phyloP scores from a whole-genome alignment of 1,140 invertebrate genomes.

The Cydia splendana region DNA sequence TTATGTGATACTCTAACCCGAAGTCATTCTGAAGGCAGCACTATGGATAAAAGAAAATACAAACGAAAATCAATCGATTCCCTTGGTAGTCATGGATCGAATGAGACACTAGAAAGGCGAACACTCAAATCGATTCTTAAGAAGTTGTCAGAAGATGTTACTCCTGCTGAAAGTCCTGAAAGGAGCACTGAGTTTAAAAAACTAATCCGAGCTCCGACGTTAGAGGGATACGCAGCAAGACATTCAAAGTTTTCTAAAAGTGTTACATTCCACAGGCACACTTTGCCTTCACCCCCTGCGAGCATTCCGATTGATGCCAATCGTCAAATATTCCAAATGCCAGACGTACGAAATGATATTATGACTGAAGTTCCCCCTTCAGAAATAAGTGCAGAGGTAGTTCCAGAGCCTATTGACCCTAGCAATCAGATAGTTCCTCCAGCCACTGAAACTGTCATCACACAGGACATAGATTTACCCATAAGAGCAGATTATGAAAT shows the following conservation, averaged over 20 bases:
- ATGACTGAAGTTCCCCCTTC: conserved; percentile 45
- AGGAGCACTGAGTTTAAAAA: conserved; percentile 81
- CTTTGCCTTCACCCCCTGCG: conserved; percentile 87
- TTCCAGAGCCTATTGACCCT: conserved; percentile 37
- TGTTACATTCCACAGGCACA: conserved; percentile 92
- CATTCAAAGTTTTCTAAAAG: conserved; percentile 93
- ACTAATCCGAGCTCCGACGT: conserved; percentile 88
- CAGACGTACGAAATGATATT: conserved; percentile 45
- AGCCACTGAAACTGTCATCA: conserved; percentile 38
- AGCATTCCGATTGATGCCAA: conserved; percentile 72
- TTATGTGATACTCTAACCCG: conserved; percentile 82
- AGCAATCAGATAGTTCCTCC: conserved; percentile 49
- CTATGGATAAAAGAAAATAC: conserved; percentile 78
- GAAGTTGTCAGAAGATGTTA: conserved; percentile 85
- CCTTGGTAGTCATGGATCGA: conserved; percentile 85
- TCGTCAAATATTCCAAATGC: conserved; percentile 61
- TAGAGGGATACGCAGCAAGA: conserved; percentile 92
- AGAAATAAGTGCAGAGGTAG: conserved; percentile 37
- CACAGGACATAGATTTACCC: conserved; percentile 49
- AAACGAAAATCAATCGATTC: conserved; percentile 74
- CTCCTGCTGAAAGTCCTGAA: conserved; percentile 68
- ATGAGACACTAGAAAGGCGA: conserved; percentile 90
- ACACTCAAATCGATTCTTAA: conserved; percentile 93
- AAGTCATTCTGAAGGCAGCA: conserved; percentile 83
- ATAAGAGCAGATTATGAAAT: conserved; percentile 56